A percentile compares a stretch with the other conserved stretches of the same genome.
Conservation (phyloP, 2,888 invertebrate genomes). For the Nephrotoma guestfalica region DNA sequence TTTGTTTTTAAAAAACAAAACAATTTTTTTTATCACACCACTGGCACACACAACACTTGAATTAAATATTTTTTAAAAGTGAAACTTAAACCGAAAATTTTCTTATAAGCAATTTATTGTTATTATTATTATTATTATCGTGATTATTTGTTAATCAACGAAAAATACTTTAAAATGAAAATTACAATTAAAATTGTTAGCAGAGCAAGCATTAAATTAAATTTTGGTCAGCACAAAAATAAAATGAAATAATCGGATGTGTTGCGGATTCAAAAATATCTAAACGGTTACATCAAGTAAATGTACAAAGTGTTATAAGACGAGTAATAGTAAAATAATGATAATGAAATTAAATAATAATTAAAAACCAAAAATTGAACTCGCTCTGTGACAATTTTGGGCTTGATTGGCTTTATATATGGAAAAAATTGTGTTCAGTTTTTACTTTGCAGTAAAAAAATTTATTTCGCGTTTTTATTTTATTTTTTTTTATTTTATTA, state of each 20-base stretch:
- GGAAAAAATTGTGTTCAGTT: conserved; percentile 1
- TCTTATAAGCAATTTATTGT: background rate
- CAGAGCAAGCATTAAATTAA: background rate
- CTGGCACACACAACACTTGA: background rate
- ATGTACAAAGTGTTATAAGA: background rate
- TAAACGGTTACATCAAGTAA: background rate
- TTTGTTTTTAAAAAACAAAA: background rate
- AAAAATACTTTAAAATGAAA: background rate
- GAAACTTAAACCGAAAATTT: background rate
- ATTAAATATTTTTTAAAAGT: background rate
- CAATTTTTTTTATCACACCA: background rate
- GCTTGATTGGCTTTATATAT: conserved; percentile 3
- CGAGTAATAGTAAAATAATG: background rate
- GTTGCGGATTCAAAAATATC: background rate
- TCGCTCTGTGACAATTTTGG: conserved; percentile 5
- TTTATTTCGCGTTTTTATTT: background rate
- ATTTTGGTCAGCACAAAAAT: background rate
- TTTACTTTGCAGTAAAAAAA: background rate
- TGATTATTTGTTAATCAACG: background rate
- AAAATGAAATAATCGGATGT: background rate
- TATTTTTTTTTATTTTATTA: background rate
- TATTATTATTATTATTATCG: background rate
- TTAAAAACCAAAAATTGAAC: conserved; percentile 1
- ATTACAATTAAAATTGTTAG: background rate
- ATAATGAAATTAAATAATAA: background rate